Evolutionary conservation across 1,140 invertebrate genomes (phyloP).

Genomic region (Mamestra configurata): DNA sequence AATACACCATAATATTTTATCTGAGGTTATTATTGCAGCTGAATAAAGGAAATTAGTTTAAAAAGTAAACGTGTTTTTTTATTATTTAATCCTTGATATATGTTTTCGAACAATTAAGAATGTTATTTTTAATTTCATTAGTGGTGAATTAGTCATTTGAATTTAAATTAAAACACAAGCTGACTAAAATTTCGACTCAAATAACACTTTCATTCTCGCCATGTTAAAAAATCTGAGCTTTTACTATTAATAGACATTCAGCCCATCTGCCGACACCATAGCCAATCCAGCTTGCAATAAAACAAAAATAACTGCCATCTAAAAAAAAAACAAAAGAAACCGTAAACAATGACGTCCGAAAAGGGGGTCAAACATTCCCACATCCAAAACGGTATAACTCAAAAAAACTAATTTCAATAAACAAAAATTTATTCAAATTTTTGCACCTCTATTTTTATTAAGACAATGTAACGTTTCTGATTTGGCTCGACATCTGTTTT

Average conservation of each 20-base stretch:
- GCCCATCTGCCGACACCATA: constrained; percentile 56
- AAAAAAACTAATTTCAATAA: constrained; percentile 80
- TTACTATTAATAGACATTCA: constrained; percentile 19
- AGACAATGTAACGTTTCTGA: constrained; percentile 71
- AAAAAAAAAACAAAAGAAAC: constrained; percentile 68
- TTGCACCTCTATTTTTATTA: constrained; percentile 78
- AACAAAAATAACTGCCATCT: constrained; percentile 68
- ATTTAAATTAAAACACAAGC: no score
- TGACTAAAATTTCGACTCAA: background rate
- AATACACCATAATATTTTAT: no score
- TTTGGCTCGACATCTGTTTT: constrained; percentile 71
- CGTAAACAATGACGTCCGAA: constrained; percentile 69
- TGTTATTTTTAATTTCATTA: no score
- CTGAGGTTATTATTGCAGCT: no score
- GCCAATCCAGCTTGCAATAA: constrained; percentile 63
- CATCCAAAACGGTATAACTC: constrained; percentile 63
- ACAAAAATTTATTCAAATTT: constrained; percentile 66
- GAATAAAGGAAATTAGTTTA: no score
- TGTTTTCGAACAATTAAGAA: no score
- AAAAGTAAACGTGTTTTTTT: no score
- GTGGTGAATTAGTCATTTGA: no score
- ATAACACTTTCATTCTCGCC: background rate
- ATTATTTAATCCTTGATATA: no score
- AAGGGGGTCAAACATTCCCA: constrained; percentile 77
- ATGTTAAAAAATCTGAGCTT: background rate